Conservation (phyloP, 2,888 invertebrate genomes). For the Netelia melanura region DNA sequence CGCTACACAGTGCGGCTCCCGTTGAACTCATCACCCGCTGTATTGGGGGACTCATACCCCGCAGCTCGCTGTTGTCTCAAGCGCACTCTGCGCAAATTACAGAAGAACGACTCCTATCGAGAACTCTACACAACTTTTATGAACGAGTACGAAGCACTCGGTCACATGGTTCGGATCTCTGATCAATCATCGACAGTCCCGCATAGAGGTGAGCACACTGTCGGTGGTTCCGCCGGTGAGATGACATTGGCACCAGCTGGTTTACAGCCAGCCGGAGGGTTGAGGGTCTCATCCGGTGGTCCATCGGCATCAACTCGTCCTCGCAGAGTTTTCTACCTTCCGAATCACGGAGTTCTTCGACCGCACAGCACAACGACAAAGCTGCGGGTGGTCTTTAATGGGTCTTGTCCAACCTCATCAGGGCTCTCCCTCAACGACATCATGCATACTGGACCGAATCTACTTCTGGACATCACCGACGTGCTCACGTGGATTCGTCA, state of each 20-base stretch:
- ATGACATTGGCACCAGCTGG: constrained; percentile 46
- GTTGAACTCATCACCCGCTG: not conserved
- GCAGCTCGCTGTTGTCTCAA: constrained; percentile 39
- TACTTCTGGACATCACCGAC: constrained; percentile 72
- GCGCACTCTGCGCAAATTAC: not conserved
- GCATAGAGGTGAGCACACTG: not conserved
- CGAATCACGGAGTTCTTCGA: constrained; percentile 75
- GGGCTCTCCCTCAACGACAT: constrained; percentile 73
- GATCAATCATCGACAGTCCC: not conserved
- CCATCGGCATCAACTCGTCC: not conserved
- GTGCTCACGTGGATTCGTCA: constrained; percentile 16
- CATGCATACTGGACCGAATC: constrained; percentile 75
- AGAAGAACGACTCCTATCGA: not conserved
- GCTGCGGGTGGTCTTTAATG: constrained; percentile 78
- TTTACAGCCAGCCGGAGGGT: constrained; percentile 32
- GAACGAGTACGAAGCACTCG: constrained; percentile 6
- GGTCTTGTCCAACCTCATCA: constrained; percentile 71
- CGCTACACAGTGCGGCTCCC: constrained; percentile 29
- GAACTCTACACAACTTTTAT: constrained; percentile 24
- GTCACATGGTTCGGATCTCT: constrained; percentile 18
- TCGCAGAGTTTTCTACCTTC: constrained; percentile 19
- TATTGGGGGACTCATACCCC: constrained; percentile 4
- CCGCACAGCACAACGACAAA: constrained; percentile 76
- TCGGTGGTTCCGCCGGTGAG: not conserved
- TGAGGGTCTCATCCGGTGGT: constrained; percentile 31